Percentiles rank a stretch among this genome's conserved stretches.
Conservation (phyloP, 2,888 invertebrate species). For the Caenorhabditis drosophilae region DNA sequence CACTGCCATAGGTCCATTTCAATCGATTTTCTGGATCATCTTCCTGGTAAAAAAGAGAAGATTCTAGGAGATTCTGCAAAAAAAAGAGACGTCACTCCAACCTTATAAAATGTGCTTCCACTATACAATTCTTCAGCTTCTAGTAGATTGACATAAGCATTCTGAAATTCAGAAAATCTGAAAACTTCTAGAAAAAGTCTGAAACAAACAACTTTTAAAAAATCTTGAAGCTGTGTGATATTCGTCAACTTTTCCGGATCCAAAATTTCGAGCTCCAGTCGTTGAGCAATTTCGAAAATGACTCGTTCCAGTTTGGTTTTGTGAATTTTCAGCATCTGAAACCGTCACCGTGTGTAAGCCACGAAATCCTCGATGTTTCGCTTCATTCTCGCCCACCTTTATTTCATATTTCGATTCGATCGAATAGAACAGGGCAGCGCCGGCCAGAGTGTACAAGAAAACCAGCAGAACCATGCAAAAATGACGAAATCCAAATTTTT, state of each 20-base stretch:
- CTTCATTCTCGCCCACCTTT: slow-evolving; percentile 16
- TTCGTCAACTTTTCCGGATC: slow-evolving; percentile 34
- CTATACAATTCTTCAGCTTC: slow-evolving; percentile 44
- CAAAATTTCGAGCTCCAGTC: slow-evolving; percentile 32
- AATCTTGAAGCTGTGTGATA: slow-evolving; percentile 35
- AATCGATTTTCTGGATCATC: slow-evolving; percentile 27
- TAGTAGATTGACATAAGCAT: slow-evolving; percentile 47
- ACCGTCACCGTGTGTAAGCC: too few species aligned
- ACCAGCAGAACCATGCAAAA: slow-evolving; percentile 44
- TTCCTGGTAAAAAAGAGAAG: too few species aligned
- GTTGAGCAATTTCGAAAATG: slow-evolving; percentile 32
- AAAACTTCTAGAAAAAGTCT: slow-evolving; percentile 6
- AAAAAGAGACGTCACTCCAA: too few species aligned
- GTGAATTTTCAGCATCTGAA: slow-evolving; percentile 30
- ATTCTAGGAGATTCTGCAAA: too few species aligned
- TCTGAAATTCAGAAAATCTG: slow-evolving; percentile 27
- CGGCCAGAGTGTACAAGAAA: slow-evolving; percentile 40
- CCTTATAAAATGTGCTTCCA: slow-evolving; percentile 49
- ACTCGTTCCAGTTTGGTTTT: slow-evolving; percentile 25
- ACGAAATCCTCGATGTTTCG: background rate
- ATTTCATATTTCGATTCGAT: slow-evolving; percentile 46
- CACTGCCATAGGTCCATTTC: slow-evolving; percentile 50
- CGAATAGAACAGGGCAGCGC: slow-evolving; percentile 47
- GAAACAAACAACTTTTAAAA: slow-evolving; percentile 19
- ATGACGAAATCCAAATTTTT: slow-evolving; percentile 50